Evolutionary conservation across 2,888 invertebrate species (phyloP), one percentile per base, ranked within the genome.

Genomic region (Polymixis flavicincta): DNA sequence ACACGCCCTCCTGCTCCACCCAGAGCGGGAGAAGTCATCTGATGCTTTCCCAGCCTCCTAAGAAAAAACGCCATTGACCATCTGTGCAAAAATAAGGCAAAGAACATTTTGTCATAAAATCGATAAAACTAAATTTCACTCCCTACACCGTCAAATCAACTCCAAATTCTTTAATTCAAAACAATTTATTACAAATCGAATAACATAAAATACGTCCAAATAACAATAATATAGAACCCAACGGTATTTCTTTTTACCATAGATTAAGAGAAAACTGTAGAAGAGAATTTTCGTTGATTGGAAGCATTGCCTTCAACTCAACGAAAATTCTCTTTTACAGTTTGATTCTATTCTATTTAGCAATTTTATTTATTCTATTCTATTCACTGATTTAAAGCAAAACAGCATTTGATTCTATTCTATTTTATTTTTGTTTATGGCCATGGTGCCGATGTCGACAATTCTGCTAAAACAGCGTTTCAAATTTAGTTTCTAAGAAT

Each of bases 111-210:
- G 8, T 17, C 17, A 19, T 9, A 48, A 25, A 25, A 61, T 45
- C 55, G 0, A 75, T 63, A 63, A 76, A 64, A 63, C 11, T 14
- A 67, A 45, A 66, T 64, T 25, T 71, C 80, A 73, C 84, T 80
- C 84, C 70, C 55, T 9, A 42, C n/a, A 57, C 61, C 48, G 28
- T 69, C 25, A 81, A 72, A 72, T 66, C 0, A 28, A 54, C 48
- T 66, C 45, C 52, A 78, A 69, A 78, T 69, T 77, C 55, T 66
- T 78, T 69, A 22, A 65, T 68, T 57, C 52, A 57, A 50, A 72
- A 78, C 61, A 78, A 72, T 81, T 55, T 60, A 64, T 78, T 79
- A 81, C 84, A 74, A 84, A 80, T 79, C 32, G 70, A 22, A 80
- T 74, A 55, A 60, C 61, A 80, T 84, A 48, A 60, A 60, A 70